Conservation (phyloP, 2,113 vertebrate genomes). For the Pomatostomus ruficeps region DNA sequence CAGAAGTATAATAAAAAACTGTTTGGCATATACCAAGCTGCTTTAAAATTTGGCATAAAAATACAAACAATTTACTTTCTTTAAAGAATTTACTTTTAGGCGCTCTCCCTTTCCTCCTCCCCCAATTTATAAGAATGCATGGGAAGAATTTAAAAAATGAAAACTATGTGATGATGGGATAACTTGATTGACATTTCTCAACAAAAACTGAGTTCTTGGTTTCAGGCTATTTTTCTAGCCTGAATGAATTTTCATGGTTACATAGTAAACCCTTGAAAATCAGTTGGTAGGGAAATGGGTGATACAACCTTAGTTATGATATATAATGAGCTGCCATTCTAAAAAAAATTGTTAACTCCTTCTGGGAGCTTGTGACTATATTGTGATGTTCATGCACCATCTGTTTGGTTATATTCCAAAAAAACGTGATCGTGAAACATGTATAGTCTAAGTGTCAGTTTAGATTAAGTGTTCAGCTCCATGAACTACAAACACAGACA, state of each 20-base stretch:
- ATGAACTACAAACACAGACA: background rate
- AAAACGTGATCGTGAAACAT: background rate
- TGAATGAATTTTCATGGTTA: conserved; percentile 55
- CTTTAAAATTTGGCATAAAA: background rate
- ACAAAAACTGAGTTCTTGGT: conserved; percentile 19
- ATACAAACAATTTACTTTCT: background rate
- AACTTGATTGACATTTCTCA: conserved; percentile 42
- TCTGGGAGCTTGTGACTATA: conserved; percentile 3
- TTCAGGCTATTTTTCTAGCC: conserved; percentile 50
- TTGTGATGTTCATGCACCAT: background rate
- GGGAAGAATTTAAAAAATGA: background rate
- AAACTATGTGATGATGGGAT: background rate
- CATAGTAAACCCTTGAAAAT: conserved; percentile 57
- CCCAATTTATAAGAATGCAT: background rate
- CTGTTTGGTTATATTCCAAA: background rate
- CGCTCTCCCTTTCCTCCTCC: background rate
- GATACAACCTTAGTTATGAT: conserved; percentile 38
- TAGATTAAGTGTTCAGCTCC: background rate
- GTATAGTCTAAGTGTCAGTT: background rate
- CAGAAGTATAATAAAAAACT: background rate
- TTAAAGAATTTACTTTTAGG: background rate
- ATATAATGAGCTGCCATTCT: background rate
- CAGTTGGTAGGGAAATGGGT: conserved; percentile 26
- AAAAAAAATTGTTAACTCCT: conserved; percentile 11
- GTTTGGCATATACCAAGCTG: background rate